A percentile compares a stretch with the other conserved stretches of the same genome.
phyloP scores from a whole-genome alignment of 2,888 invertebrate genomes.

The Heliconius ismenius region DNA sequence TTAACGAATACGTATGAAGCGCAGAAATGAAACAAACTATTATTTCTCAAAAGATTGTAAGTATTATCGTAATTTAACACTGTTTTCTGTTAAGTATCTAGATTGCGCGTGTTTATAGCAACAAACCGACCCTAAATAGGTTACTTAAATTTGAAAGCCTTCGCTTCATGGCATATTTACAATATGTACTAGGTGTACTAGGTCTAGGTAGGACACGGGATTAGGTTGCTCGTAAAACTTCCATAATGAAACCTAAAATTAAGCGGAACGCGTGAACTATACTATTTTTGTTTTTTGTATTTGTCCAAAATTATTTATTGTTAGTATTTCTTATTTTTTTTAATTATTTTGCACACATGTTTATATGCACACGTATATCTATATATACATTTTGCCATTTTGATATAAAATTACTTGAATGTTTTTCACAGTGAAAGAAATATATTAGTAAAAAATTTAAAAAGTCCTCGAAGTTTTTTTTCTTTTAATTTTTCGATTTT shows the following conservation, averaged over 20 bases:
- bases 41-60: too few relatives aligned
- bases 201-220: slow-evolving; percentile 40
- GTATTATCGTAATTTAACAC: too few relatives aligned
- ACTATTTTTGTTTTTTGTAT: not conserved
- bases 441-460: too few relatives aligned
- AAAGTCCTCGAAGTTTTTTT: too few relatives aligned
- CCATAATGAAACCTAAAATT: slow-evolving; percentile 38
- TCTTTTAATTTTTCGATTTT: too few relatives aligned
- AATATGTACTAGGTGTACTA: slow-evolving; percentile 37
- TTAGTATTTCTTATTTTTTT: not conserved
- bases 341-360: not conserved
- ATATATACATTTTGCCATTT: too few relatives aligned
- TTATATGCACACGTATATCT: too few relatives aligned
- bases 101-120: slow-evolving; percentile 27
- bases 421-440: too few relatives aligned
- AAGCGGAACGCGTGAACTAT: slow-evolving; percentile 14
- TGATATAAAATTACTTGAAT: too few relatives aligned
- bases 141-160: slow-evolving; percentile 47
- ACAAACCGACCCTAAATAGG: slow-evolving; percentile 42
- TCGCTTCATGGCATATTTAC: slow-evolving; percentile 47
- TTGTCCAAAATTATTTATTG: not conserved
- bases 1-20: too few relatives aligned
- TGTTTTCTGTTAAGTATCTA: too few relatives aligned
- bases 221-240: slow-evolving; percentile 43
- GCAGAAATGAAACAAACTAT: too few relatives aligned